A percentile compares a stretch with the other conserved stretches of the same genome.
phyloP scores from a whole-genome alignment of 2,797 vertebrate genomes.

The Poeciliopsis infans region DNA sequence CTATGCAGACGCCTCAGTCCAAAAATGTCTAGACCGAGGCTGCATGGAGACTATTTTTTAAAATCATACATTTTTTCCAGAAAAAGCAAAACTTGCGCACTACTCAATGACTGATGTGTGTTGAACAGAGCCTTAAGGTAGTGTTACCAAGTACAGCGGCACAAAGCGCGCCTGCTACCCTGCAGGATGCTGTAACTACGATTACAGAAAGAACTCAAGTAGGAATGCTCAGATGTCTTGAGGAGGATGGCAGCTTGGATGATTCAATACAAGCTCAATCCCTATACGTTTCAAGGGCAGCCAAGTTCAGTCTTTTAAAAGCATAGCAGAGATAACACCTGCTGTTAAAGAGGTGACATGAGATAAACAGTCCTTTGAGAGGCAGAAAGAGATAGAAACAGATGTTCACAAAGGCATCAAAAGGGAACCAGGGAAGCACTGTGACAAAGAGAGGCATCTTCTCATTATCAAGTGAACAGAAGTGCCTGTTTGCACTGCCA shows the following conservation, averaged over 20 bases:
- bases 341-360: constrained; percentile 48
- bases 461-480: constrained; percentile 66
- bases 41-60: constrained; percentile 49
- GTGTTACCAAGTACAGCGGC: constrained; percentile 49
- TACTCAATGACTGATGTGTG: constrained; percentile 64
- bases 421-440: constrained; percentile 46
- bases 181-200: constrained; percentile 52
- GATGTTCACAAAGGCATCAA: constrained; percentile 60
- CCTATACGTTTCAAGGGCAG: constrained; percentile 49
- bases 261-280: constrained; percentile 35
- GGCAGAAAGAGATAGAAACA: constrained; percentile 49
- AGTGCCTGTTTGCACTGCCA: constrained; percentile 50
- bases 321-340: constrained; percentile 30
- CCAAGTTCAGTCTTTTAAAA: constrained; percentile 32
- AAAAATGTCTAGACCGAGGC: constrained; percentile 57
- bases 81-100: constrained; percentile 64
- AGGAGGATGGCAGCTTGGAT: constrained; percentile 39
- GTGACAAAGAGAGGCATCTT: constrained; percentile 63
- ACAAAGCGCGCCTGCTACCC: constrained; percentile 43
- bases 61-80: constrained; percentile 59
- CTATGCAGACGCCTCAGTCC: constrained; percentile 70
- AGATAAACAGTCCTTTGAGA: constrained; percentile 62
- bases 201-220: constrained; percentile 48
- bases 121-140: constrained; percentile 69
- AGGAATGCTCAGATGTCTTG: constrained; percentile 31